Evolutionary conservation across 2,888 invertebrate genomes (phyloP).

Genomic region (Orgyia antiqua): DNA sequence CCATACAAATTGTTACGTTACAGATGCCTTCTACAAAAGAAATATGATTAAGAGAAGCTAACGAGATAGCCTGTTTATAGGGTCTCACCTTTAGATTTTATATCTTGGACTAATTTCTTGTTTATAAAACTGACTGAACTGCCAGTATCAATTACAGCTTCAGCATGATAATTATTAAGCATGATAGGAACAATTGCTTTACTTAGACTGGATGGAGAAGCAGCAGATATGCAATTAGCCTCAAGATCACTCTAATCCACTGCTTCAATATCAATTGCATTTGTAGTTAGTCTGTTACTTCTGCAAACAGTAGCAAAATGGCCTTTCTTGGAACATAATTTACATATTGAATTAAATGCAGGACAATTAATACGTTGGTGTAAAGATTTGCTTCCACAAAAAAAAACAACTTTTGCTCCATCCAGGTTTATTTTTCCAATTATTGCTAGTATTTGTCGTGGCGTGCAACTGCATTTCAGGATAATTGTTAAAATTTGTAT

Average conservation of each 20-base stretch:
- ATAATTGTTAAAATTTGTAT: too few relatives aligned
- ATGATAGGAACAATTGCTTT: background rate
- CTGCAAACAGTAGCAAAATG: too few relatives aligned
- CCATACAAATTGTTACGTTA: background rate
- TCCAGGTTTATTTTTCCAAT: too few relatives aligned
- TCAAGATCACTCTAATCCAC: background rate
- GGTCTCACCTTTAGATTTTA: background rate
- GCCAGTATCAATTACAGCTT: too few relatives aligned
- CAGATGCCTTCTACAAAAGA: background rate
- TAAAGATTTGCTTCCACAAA: too few relatives aligned
- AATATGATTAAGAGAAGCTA: background rate
- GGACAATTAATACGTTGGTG: too few relatives aligned
- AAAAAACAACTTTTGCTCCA: too few relatives aligned
- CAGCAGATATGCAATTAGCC: background rate
- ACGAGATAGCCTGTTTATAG: background rate
- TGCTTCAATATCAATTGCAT: background rate
- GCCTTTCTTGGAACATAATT: background rate
- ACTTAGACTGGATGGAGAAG: background rate
- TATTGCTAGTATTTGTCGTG: too few relatives aligned
- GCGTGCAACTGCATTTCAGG: too few relatives aligned
- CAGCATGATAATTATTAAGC: too few relatives aligned
- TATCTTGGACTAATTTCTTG: background rate
- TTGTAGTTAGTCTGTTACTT: too few relatives aligned
- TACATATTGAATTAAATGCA: too few relatives aligned
- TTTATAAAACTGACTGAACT: background rate